Percentiles rank a stretch among this genome's conserved stretches.
Evolutionary conservation across 2,113 vertebrate genomes (phyloP).

Genomic region (Carollia perspicillata): DNA sequence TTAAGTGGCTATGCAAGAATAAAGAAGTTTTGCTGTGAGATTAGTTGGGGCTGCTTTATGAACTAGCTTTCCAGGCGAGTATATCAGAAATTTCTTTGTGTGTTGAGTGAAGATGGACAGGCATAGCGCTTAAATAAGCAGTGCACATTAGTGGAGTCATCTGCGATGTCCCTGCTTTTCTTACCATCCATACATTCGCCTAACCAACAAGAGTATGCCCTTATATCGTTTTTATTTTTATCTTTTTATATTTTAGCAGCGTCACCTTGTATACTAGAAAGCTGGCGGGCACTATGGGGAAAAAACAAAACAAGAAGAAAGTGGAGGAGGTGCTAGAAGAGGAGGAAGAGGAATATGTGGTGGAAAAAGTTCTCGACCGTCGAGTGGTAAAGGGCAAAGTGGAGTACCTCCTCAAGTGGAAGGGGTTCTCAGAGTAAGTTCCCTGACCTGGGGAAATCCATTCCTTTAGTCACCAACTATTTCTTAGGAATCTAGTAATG

Average conservation of each 20-base stretch:
- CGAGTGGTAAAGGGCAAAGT: constrained; percentile 96
- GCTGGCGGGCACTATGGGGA: constrained; percentile 89
- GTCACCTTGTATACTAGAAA: constrained; percentile 83
- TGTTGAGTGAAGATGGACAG: neutral
- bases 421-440: constrained; percentile 96
- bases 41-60: neutral
- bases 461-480: neutral
- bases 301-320: constrained; percentile 97
- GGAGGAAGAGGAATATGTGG: constrained; percentile 97
- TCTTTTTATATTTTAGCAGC: constrained; percentile 66
- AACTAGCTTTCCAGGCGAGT: neutral
- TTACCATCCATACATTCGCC: neutral
- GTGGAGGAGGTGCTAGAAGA: constrained; percentile 95
- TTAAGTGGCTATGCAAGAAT: neutral
- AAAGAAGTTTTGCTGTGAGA: neutral
- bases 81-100: neutral
- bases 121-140: neutral
- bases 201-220: neutral
- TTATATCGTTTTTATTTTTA: neutral
- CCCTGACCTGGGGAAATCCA: neutral
- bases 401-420: constrained; percentile 98
- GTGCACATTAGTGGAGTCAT: neutral
- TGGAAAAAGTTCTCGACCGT: constrained; percentile 96
- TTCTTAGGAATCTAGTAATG: neutral
- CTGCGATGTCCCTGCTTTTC: neutral